Conservation (phyloP, 1,140 invertebrate species). For the Apis cerana region DNA sequence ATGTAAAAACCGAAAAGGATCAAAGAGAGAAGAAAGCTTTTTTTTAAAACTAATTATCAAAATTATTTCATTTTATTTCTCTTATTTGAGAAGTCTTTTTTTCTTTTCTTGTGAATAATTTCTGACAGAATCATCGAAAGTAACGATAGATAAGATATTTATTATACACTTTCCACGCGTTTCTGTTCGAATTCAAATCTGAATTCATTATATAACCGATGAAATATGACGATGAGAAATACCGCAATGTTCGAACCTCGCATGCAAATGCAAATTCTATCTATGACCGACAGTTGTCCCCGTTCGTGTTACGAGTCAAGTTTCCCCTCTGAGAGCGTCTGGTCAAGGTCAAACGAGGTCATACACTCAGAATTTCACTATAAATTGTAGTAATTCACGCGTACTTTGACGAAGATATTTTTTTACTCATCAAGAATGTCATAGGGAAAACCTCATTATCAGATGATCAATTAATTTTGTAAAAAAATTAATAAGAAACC, state of each 20-base stretch:
- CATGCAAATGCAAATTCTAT: slow-evolving; percentile 27
- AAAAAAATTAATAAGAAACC: no score
- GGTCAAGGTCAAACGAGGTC: slow-evolving; percentile 60
- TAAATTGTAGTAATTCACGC: slow-evolving; percentile 19
- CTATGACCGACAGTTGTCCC: slow-evolving; percentile 3
- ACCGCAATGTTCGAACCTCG: neutral
- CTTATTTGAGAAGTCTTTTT: neutral
- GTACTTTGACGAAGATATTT: neutral
- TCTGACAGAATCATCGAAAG: no score
- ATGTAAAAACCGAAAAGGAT: no score
- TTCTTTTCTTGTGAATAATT: neutral
- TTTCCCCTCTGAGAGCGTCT: neutral
- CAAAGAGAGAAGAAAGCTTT: no score
- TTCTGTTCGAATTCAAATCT: neutral
- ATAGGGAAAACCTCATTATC: no score
- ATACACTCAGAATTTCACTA: slow-evolving; percentile 45
- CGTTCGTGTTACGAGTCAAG: neutral
- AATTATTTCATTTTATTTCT: no score
- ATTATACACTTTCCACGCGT: no score
- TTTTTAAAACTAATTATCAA: no score
- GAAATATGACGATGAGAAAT: neutral
- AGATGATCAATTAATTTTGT: no score
- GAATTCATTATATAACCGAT: neutral
- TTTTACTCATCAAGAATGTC: no score
- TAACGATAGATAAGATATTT: no score